Evolutionary conservation across 2,888 invertebrate genomes (phyloP), one percentile per base, ranked within the genome.

Genomic region (Parapristionchus giblindavisi): DNA sequence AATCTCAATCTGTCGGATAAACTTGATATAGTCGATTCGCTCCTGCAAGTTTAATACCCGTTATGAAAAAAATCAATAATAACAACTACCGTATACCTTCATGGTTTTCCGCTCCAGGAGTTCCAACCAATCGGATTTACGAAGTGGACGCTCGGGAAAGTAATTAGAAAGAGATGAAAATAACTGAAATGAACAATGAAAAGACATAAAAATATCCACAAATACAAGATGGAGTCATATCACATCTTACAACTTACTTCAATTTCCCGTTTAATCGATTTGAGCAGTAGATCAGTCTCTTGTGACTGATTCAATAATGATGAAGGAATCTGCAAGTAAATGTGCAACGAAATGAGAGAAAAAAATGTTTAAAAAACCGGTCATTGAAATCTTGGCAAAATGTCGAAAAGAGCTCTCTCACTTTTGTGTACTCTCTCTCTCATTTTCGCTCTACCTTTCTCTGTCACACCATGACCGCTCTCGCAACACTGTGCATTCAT

Each of bases 1-100:
- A 24, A 72, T 40, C 17, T 72, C 72, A n/a, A 60, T 72, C 5
- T 60, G 72, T 34, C 72, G 72, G 0, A 72, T 27, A 32, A 72
- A 72, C 51, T 72, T 72, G 8, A 72, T 24, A n/a, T 60, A 48
- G 48, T 72, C 72, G 32, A 72, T 58, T 32, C 72, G 72, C 48
- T 72, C 34, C 60, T 72, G 43, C 8, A 56, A 56, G 21, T 6
- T 38, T 38, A 11, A n/a, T 6, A 2, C 29, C 21, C 21, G 1
- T 24, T 34, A 36, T 11, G 43, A 43, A 14, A 43, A 17, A 43
- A 14, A 43, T 8, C 8, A 43, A 43, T 6, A 14, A 54, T 6
- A 54, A 24, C 54, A 14, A 54, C 24, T 54, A 24, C 17, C 6
- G 24, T 24, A 6, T 17, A 70, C 70, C 54, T 70, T 70, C 4